A percentile compares a stretch with the other conserved stretches of the same genome.
Conservation (phyloP, 2,888 invertebrate genomes). For the Itoplectis maculator region DNA sequence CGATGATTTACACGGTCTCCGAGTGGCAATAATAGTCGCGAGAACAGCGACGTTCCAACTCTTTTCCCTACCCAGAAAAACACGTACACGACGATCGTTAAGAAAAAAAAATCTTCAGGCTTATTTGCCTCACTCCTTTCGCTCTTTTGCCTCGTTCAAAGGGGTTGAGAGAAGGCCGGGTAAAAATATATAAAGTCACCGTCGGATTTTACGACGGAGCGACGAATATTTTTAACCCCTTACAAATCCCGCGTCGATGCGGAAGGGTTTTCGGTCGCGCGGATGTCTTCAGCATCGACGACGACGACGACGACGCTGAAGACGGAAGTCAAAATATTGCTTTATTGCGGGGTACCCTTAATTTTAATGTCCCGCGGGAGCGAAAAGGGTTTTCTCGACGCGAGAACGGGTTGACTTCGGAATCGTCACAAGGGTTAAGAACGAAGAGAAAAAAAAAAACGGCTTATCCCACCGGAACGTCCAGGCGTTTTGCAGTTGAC, state of each 20-base stretch:
- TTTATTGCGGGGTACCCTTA: slow-evolving; percentile 78
- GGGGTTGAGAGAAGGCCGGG: slow-evolving; percentile 52
- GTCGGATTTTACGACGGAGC: slow-evolving; percentile 74
- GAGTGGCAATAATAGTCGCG: slow-evolving; percentile 10
- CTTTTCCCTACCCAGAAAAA: slow-evolving; percentile 42
- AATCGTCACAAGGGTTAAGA: no score
- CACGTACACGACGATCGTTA: background rate
- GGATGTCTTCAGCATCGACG: slow-evolving; percentile 16
- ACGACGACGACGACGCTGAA: background rate
- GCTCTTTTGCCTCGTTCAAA: slow-evolving; percentile 50
- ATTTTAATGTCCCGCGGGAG: slow-evolving; percentile 69
- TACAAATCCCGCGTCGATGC: slow-evolving; percentile 63
- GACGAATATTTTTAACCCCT: slow-evolving; percentile 77
- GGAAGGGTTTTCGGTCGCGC: slow-evolving; percentile 75
- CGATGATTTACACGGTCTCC: slow-evolving; percentile 77
- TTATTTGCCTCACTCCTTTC: slow-evolving; percentile 46
- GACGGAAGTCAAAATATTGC: slow-evolving; percentile 81
- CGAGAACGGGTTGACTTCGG: slow-evolving; percentile 71
- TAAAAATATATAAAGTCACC: slow-evolving; percentile 80
- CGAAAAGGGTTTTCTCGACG: slow-evolving; percentile 69
- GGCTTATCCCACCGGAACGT: slow-evolving; percentile 60
- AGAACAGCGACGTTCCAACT: slow-evolving; percentile 22
- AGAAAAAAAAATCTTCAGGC: slow-evolving; percentile 16
- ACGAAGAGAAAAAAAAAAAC: slow-evolving; percentile 45
- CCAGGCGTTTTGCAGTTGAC: slow-evolving; percentile 69